Evolutionary conservation across 2,888 invertebrate genomes (phyloP), one percentile per base, ranked within the genome.

Genomic region (Melipona bicolor): DNA sequence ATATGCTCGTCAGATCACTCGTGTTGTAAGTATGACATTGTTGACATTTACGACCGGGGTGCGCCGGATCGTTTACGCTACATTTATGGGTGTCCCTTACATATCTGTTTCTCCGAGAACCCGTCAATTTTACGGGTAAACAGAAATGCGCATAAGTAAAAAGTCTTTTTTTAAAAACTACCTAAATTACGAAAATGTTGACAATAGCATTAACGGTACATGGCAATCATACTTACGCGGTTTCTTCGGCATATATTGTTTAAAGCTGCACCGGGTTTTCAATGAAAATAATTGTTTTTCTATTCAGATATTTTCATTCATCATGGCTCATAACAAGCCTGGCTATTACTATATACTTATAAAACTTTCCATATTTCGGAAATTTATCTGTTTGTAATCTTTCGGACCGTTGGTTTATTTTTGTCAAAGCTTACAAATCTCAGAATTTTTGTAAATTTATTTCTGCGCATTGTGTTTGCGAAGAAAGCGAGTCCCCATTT

Each of bases 261-360:
- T 36, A 36, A 36, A 36, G 5, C 36, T 36, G 36, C 36, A 36
- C 5, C 36, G 36, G 36, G 36, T 0, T 36, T 36, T 5, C 36
- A 5, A 0, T 36, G 36, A 19, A 74, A 70, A 24, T 27, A 69
- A 69, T 70, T 74, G 2, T 11, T 78, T 56, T 27, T 78, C 64
- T 17, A 56, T 13, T n/a, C 4, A 11, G n/a, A 56, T 74, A 82
- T 74, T 78, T 70, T 82, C 64, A 15, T 78, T n/a, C n/a, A n/a
- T n/a, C n/a, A 61, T 19, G 61, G 19, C 19, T 32, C 3, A 3
- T 32, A 61, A 61, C 27, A 61, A 61, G 27, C 27, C 19, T 61
- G 61, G 9, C 27, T 61, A 3, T 32, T 61, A 27, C 61, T n/a
- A n/a, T n/a, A n/a, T n/a, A 1, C 1, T 61, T 61, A 61, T 32